Percentiles rank a stretch among this genome's conserved stretches.
phyloP scores from a whole-genome alignment of 2,113 vertebrate genomes.

The Eulemur macaco region DNA sequence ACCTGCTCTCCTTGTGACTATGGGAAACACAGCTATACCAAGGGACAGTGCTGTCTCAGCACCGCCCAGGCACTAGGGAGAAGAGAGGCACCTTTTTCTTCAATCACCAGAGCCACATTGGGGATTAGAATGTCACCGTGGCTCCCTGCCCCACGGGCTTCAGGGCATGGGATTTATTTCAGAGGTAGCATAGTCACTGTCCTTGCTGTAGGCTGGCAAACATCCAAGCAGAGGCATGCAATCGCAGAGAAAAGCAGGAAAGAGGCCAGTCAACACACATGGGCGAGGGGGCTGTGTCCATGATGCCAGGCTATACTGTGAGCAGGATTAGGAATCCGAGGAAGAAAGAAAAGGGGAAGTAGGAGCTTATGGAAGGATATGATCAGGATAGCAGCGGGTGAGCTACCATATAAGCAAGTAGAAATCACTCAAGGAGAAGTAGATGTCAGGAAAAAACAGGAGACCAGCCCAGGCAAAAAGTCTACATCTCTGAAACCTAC shows the following conservation, averaged over 20 bases:
- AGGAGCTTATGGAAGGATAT: not conserved
- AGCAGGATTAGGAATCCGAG: not conserved
- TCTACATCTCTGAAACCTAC: not conserved
- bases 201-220: not conserved
- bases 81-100: not conserved
- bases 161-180: not conserved
- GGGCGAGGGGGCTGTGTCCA: not conserved
- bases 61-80: not conserved
- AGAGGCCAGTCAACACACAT: not conserved
- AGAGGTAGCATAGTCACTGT: not conserved
- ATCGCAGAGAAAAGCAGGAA: not conserved
- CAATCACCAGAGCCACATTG: not conserved
- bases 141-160: not conserved
- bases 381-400: not conserved
- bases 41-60: not conserved
- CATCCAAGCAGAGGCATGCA: not conserved
- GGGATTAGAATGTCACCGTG: not conserved
- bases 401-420: not conserved
- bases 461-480: not conserved
- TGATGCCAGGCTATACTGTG: not conserved
- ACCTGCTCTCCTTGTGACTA: not conserved
- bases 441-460: not conserved
- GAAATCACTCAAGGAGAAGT: slow-evolving; percentile 5
- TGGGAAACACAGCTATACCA: not conserved
- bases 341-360: not conserved